Evolutionary conservation across 2,113 vertebrate species (phyloP).

Genomic region (Colaptes auratus): DNA sequence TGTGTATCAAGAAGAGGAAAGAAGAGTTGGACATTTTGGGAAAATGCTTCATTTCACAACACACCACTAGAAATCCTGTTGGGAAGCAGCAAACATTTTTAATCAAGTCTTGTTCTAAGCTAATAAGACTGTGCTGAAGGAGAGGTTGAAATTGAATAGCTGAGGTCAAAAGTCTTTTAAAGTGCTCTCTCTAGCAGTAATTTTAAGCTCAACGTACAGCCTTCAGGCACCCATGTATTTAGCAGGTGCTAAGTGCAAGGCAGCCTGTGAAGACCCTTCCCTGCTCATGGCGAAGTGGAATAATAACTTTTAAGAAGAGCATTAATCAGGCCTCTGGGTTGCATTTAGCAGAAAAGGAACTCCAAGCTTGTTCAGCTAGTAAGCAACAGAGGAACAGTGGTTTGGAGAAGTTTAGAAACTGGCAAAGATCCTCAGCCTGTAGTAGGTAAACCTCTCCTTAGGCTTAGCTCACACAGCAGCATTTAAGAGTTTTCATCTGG

Average conservation of each 20-base stretch:
- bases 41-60: not conserved
- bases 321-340: not conserved
- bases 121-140: not conserved
- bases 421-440: not conserved
- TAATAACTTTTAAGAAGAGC: not conserved
- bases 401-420: not conserved
- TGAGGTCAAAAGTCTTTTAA: not conserved
- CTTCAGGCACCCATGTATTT: not conserved
- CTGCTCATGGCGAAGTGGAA: not conserved
- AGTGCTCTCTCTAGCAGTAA: conserved; percentile 37
- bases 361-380: not conserved
- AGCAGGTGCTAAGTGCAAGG: not conserved
- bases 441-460: not conserved
- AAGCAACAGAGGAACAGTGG: not conserved
- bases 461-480: not conserved
- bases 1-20: not conserved
- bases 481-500: not conserved
- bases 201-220: not conserved
- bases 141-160: not conserved
- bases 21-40: not conserved
- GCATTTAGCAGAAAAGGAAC: not conserved
- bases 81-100: not conserved
- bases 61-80: not conserved
- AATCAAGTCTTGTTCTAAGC: not conserved
- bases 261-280: not conserved